phyloP scores from a whole-genome alignment of 2,888 invertebrate species.

The Pinctada fucata region DNA sequence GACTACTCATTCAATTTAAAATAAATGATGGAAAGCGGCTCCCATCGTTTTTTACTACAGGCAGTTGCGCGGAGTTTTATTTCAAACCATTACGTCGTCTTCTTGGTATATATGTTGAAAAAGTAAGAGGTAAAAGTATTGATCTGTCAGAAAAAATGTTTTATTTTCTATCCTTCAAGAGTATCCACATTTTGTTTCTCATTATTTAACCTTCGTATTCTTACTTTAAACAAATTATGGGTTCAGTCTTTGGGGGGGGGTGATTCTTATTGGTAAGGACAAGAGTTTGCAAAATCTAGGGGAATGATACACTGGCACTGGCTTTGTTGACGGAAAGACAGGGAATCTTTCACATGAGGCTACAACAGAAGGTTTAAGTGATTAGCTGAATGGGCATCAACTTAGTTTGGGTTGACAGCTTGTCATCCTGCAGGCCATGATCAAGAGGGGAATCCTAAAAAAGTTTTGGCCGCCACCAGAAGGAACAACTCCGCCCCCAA shows the following conservation, averaged over 20 bases:
- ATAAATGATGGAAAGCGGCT: constrained; percentile 42
- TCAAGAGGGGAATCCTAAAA: constrained; percentile 31
- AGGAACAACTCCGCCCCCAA: constrained; percentile 37
- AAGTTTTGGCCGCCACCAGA: constrained; percentile 44
- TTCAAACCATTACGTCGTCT: constrained; percentile 29
- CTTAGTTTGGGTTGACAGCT: constrained; percentile 45
- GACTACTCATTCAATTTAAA: constrained; percentile 35
- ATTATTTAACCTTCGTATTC: constrained; percentile 49
- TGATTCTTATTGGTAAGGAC: constrained; percentile 51
- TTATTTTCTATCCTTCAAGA: constrained; percentile 40
- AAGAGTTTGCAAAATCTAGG: constrained; percentile 54
- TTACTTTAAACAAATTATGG: constrained; percentile 53
- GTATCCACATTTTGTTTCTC: constrained; percentile 51
- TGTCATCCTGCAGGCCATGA: constrained; percentile 36
- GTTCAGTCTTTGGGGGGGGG: constrained; percentile 51
- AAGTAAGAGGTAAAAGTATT: constrained; percentile 22
- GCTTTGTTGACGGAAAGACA: constrained; percentile 50
- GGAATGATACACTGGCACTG: constrained; percentile 58
- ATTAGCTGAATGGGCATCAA: constrained; percentile 44
- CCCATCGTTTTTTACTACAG: constrained; percentile 38
- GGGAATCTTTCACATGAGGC: constrained; percentile 44
- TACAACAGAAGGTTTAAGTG: constrained; percentile 36
- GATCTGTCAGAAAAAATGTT: constrained; percentile 15
- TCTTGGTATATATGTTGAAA: constrained; percentile 1
- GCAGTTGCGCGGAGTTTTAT: constrained; percentile 39